A percentile compares a stretch with the other conserved stretches of the same genome.
These are phyloP conservation scores for Potamilus streckersoni DNA, from an alignment of 1,140 invertebrate species.

Conservation along the genomic window DNA sequence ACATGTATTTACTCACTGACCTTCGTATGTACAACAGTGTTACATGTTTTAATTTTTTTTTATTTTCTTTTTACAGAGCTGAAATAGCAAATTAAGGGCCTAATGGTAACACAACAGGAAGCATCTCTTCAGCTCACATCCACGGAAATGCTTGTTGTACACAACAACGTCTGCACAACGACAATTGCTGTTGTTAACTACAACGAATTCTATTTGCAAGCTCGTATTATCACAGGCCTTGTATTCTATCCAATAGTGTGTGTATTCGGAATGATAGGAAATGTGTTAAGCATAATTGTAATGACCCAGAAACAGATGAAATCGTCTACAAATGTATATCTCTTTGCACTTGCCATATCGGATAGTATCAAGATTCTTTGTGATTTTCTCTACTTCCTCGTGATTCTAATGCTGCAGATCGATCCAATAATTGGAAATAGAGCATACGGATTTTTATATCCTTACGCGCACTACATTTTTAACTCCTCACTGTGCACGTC, in stretches of 20 bases:
- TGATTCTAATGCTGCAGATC: slow-evolving; percentile 69
- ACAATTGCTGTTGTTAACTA: slow-evolving; percentile 27
- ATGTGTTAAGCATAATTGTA: slow-evolving; percentile 80
- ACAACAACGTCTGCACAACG: neutral
- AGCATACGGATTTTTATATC: slow-evolving; percentile 55
- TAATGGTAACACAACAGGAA: slow-evolving; percentile 24
- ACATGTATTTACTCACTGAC: too few species aligned
- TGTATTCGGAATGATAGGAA: slow-evolving; percentile 79
- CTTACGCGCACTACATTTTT: slow-evolving; percentile 65
- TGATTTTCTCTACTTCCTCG: slow-evolving; percentile 76
- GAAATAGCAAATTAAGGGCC: too few species aligned
- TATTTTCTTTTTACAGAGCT: too few species aligned
- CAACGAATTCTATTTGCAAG: slow-evolving; percentile 54
- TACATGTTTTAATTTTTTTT: too few species aligned
- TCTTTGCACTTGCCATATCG: slow-evolving; percentile 80
- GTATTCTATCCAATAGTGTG: slow-evolving; percentile 79
- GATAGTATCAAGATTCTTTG: slow-evolving; percentile 80
- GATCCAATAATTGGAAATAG: slow-evolving; percentile 51
- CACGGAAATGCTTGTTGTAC: slow-evolving; percentile 29
- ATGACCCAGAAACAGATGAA: slow-evolving; percentile 80
- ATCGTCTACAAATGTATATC: slow-evolving; percentile 80
- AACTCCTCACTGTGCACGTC: slow-evolving; percentile 68
- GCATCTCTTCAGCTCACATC: slow-evolving; percentile 37
- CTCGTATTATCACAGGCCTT: slow-evolving; percentile 60
- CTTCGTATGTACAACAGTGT: too few species aligned